Evolutionary conservation across 2,888 invertebrate genomes (phyloP).

Genomic region (Cerastis leucographa): DNA sequence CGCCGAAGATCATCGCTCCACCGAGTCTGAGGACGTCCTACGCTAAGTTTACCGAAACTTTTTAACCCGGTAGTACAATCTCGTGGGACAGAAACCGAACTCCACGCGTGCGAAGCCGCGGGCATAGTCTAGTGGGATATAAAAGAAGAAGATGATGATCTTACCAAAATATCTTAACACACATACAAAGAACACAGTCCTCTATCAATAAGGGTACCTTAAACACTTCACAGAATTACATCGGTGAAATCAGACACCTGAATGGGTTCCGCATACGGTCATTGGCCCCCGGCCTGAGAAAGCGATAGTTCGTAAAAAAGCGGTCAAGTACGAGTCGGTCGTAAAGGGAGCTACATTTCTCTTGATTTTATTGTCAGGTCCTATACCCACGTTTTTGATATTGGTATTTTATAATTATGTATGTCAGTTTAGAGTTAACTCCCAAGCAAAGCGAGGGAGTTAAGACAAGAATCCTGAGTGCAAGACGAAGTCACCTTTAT

Average conservation of each 20-base stretch:
- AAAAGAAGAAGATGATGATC: background rate
- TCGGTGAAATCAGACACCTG: constrained; percentile 58
- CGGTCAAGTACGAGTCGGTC: constrained; percentile 58
- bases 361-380: constrained; percentile 14
- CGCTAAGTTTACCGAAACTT: too few relatives aligned
- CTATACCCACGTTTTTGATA: background rate
- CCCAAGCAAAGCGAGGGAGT: too few relatives aligned
- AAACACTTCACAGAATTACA: constrained; percentile 42
- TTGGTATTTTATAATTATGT: background rate
- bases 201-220: constrained; percentile 29
- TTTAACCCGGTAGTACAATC: too few relatives aligned
- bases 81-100: too few relatives aligned
- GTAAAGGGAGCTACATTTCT: constrained; percentile 58
- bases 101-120: too few relatives aligned
- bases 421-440: too few relatives aligned
- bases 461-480: too few relatives aligned
- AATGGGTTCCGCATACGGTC: constrained; percentile 63
- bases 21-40: too few relatives aligned
- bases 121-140: too few relatives aligned
- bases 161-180: background rate
- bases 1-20: too few relatives aligned
- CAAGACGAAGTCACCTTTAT: too few relatives aligned
- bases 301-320: constrained; percentile 63
- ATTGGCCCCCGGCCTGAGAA: constrained; percentile 57
- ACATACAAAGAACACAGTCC: background rate